Conservation (phyloP, 1,140 invertebrate genomes). For the Caerostris darwini region DNA sequence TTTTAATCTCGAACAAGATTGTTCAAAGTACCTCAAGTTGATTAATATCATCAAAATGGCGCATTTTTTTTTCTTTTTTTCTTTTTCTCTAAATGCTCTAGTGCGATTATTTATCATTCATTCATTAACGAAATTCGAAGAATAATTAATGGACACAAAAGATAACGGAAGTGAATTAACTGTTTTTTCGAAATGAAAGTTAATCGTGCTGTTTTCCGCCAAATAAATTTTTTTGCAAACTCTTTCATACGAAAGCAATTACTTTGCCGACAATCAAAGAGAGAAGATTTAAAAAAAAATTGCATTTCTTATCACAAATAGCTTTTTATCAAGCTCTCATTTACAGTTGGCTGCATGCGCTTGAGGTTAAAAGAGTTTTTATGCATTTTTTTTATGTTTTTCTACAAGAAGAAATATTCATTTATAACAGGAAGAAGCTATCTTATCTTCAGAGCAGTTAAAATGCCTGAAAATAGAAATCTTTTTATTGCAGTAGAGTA, state of each 20-base stretch:
- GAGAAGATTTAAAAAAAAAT: neutral
- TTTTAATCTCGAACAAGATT: neutral
- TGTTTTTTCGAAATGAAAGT: neutral
- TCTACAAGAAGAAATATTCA: neutral
- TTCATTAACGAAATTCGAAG: neutral
- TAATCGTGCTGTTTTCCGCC: neutral
- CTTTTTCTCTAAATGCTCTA: neutral
- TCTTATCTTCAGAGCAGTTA: neutral
- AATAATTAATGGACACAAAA: constrained; percentile 16
- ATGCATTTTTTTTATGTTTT: neutral
- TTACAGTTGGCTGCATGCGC: neutral
- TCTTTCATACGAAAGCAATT: neutral
- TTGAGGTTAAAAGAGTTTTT: neutral
- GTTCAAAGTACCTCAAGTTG: neutral
- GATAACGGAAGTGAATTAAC: constrained; percentile 10
- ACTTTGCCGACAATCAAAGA: neutral
- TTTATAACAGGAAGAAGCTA: constrained; percentile 9
- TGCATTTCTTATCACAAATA: neutral
- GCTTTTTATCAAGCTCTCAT: neutral
- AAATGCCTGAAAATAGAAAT: neutral
- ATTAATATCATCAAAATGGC: neutral
- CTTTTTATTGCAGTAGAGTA: neutral
- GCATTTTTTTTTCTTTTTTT: neutral
- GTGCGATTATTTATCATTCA: constrained; percentile 6
- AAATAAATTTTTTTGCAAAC: neutral